These are phyloP conservation scores for Mormyrops boulengeri DNA, from an alignment of 2,797 vertebrate species.

Conservation along the genomic window DNA sequence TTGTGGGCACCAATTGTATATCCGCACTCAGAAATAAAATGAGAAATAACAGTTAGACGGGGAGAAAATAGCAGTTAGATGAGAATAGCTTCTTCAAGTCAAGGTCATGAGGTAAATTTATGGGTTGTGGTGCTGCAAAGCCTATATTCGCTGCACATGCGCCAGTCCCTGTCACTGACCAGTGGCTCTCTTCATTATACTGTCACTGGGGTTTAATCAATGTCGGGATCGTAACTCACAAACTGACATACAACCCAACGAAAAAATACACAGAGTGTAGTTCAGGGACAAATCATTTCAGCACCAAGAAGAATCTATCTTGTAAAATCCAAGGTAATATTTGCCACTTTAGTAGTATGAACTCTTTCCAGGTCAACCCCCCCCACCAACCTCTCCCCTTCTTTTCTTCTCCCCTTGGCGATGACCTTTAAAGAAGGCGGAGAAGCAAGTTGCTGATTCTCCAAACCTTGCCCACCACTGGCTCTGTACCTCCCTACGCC, in stretches of 20 bases:
- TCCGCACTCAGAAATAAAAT: constrained; percentile 34
- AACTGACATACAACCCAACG: constrained; percentile 10
- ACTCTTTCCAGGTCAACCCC: background rate
- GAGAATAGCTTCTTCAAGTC: constrained; percentile 66
- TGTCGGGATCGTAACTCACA: constrained; percentile 15
- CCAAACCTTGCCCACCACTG: background rate
- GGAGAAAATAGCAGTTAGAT: constrained; percentile 46
- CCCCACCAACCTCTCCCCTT: background rate
- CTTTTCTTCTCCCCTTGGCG: background rate
- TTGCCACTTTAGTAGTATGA: constrained; percentile 4
- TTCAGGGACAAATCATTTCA: constrained; percentile 18
- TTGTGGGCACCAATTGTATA: constrained; percentile 38
- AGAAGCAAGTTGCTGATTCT: background rate
- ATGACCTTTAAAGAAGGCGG: background rate
- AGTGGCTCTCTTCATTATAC: background rate
- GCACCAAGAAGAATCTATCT: background rate
- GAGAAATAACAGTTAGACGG: constrained; percentile 53
- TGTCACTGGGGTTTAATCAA: constrained; percentile 22
- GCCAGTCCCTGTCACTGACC: background rate
- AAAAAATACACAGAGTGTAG: constrained; percentile 20
- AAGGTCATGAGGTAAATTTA: constrained; percentile 56
- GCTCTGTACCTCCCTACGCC: background rate
- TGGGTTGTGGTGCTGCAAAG: constrained; percentile 10
- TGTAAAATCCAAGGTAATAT: constrained; percentile 13
- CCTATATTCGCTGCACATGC: background rate